Conservation (phyloP, 2,888 invertebrate species). For the Phyllotreta cruciferae region DNA sequence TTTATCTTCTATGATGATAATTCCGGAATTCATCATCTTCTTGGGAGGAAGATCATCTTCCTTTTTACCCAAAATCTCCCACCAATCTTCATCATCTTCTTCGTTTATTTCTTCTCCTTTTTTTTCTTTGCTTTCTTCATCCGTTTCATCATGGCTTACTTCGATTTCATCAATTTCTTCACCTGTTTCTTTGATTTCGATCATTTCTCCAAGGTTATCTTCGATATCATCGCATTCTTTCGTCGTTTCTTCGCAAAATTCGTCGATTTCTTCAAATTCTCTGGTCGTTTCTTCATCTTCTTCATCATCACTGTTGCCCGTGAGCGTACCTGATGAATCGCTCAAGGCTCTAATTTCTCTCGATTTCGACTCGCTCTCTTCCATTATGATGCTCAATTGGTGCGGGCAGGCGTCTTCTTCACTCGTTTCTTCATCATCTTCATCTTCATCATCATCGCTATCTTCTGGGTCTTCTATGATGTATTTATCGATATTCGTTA, state of each 20-base stretch:
- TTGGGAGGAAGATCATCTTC: conserved; percentile 34
- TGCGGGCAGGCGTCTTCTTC: conserved; percentile 56
- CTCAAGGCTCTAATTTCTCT: conserved; percentile 54
- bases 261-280: conserved; percentile 32
- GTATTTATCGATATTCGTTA: conserved; percentile 58
- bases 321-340: conserved; percentile 51
- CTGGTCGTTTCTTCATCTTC: conserved; percentile 52
- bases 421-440: conserved; percentile 30
- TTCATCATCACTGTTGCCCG: conserved; percentile 52
- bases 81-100: conserved; percentile 51
- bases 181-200: not conserved
- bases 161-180: conserved; percentile 29
- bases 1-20: conserved; percentile 1
- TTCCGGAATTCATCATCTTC: too few species aligned
- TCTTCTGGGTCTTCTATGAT: too few species aligned
- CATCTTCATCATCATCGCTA: conserved; percentile 39
- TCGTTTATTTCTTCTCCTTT: conserved; percentile 33
- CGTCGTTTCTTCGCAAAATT: not conserved
- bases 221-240: conserved; percentile 13
- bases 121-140: conserved; percentile 6
- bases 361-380: conserved; percentile 63
- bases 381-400: conserved; percentile 67
- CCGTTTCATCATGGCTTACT: conserved; percentile 31
- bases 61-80: conserved; percentile 47
- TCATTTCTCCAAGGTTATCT: conserved; percentile 7